Base-by-base conservation (phyloP, 1,140 invertebrate genomes). In the Aphaenogaster rudis region DNA sequence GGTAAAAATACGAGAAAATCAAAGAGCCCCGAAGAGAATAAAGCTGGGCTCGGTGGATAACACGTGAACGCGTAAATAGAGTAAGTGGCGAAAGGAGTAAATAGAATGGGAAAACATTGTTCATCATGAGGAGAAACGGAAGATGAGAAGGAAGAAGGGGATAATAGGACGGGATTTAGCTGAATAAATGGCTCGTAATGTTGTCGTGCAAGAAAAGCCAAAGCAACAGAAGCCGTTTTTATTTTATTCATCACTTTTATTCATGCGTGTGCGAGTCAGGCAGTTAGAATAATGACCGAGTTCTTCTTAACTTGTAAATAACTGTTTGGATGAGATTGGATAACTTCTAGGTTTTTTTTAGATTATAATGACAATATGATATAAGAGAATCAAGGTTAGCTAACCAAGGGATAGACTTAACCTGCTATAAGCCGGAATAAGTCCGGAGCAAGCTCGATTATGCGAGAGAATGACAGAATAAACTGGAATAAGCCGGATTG, bases 101-200 rank as follows among this genome's bases (percentile, higher is more conserved):
- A 63, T 50, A 76, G 42, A 50, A 69, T 69, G 50, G 64, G 4
- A 57, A 50, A 76, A 28, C 17, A 74, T 84, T 76, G 67, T 61
- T 61, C 13, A n/a, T 28, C 13, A 1, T n/a, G n/a, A 52, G 28
- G 11, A 57, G 67, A 42, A 74, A 61, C 54, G 66, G 39, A 74
- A 74, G 42, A 36, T 48, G 67, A 74, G 13, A 57, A 11, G 17
- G 45, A 28, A 71, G 11, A 17, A 61, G 67, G 28, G 28, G 28
- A n/a, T 74, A 82, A 74, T 74, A 61, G 42, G 54, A 50, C 39
- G 6, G 48, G n/a, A 82, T 82, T 72, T 82, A 72, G 15, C 11
- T 61, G 13, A 33, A 28, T 72, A 74, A 69, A 74, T 82, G 13
- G 42, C 42, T 13, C 11, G n/a, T 36, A 36, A 17, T 17, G 13